Evolutionary conservation across 2,888 invertebrate species (phyloP), one percentile per base, ranked within the genome.

Genomic region (Euplexia lucipara): DNA sequence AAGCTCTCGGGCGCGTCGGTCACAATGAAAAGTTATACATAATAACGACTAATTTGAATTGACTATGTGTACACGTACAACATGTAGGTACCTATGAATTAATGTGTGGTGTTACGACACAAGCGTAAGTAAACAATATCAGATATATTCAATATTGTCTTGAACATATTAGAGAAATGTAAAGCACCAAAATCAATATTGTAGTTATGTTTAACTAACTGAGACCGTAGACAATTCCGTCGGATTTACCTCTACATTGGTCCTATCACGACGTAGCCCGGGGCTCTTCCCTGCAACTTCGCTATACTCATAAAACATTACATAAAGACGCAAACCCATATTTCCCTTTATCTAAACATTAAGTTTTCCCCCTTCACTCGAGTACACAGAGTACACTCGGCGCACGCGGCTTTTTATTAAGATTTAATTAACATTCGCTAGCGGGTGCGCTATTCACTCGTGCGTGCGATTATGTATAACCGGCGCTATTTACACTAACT

Each of bases 361-460:
- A 82, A 77, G 71, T 81, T 79, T 86, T 81, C 87, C 89, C 79
- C 89, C 86, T 84, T 85, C 82, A 83, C 74, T 75, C 75, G 65
- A 60, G 77, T 71, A 80, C 75, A 83, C 26, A 5, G 26, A 26
- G 26, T 26, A 26, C 26, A 26, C 71, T 60, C 35, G 48, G 57
- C 41, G 35, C 51, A 18, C 72, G 63, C 67, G 79, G 83, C 82
- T 89, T 92, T 91, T 93, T 93, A 92, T 90, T 91, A 87, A 87
- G 87, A 90, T 92, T 93, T 92, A 93, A 95, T 94, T 91, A 93
- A 89, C 85, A 83, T 85, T 85, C 82, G 78, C 77, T 83, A 83
- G 83, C 83, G 83, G 75, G 82, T 85, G 83, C 85, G 86, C 88
- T 86, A 86, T 82, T 70, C 87, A 80, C 85, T 87, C 90, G 90